Evolutionary conservation across 2,888 invertebrate genomes (phyloP), one percentile per base, ranked within the genome.

Genomic region (Temnothorax rugatulus): DNA sequence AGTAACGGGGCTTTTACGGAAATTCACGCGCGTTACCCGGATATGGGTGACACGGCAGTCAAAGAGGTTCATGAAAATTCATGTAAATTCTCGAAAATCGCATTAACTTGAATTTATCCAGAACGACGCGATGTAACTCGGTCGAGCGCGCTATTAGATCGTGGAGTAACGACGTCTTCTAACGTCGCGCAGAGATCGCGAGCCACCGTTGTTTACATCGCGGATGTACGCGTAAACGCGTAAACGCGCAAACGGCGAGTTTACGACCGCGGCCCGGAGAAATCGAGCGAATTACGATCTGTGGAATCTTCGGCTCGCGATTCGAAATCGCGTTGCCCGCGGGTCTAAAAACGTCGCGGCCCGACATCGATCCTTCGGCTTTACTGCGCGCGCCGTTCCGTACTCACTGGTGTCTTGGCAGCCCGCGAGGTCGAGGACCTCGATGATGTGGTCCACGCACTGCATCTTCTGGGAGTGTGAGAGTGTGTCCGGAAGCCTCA

Each of bases 381-480:
- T 69, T 57, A 57, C 88, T 86, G 83, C 84, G 83, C 84, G 87
- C 84, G 84, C 52, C 15, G 21, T 21, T 11, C 11, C 71, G 86
- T 88, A 95, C 96, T 95, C 93, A 96, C 96, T 97, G 90, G 98
- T 98, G 93, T 97, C 96, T 93, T 97, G 97, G 94, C 97, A 98
- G 93, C 96, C 96, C 84, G 96, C 96, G 91, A 98, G 95, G 94
- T 97, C 97, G 91, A 98, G 95, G 66, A 97, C 96, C 93, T 97
- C 97, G 91, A 97, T 96, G 91, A 98, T 97, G 92, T 97, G 97
- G 93, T 97, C 97, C 90, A 98, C 97, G 94, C 97, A 96, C 90
- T 96, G 96, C 96, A 97, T 96, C 95, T 97, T 97, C 94, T 97
- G 97, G 86, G 96, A 95, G 92, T 96, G 95, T 84, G 97, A 96